phyloP scores from a whole-genome alignment of 2,888 invertebrate species.

The Gnatocerus cornutus region DNA sequence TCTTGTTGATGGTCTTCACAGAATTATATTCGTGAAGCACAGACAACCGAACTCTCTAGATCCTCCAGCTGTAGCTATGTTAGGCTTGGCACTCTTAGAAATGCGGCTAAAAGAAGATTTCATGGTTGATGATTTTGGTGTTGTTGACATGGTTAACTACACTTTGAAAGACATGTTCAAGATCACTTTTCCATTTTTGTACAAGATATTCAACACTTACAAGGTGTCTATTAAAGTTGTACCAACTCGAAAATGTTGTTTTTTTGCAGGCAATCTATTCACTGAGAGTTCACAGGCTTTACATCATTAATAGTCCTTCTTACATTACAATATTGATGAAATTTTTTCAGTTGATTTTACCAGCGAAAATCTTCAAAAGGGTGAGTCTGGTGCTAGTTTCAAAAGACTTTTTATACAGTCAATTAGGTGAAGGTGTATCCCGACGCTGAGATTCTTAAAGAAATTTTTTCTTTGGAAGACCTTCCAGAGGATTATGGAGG shows the following conservation, averaged over 20 bases:
- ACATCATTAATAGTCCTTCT: background rate
- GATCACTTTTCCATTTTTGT: background rate
- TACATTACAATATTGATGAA: background rate
- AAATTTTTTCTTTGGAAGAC: slow-evolving; percentile 54
- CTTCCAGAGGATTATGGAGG: slow-evolving; percentile 61
- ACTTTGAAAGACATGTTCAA: background rate
- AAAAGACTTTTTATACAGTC: background rate
- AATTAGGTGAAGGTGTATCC: slow-evolving; percentile 49
- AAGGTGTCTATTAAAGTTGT: no score
- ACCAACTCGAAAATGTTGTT: no score
- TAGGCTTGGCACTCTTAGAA: background rate
- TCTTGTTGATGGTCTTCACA: background rate
- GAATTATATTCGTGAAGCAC: background rate
- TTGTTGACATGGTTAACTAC: background rate
- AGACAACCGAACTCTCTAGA: background rate
- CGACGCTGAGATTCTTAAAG: slow-evolving; percentile 46
- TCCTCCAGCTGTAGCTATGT: background rate
- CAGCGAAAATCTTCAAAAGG: background rate
- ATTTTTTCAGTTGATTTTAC: background rate
- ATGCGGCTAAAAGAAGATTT: background rate
- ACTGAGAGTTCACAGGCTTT: background rate
- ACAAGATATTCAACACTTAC: background rate
- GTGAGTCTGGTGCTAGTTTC: background rate
- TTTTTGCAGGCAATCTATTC: background rate
- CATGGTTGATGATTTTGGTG: background rate